Conservation (phyloP, 2,113 vertebrate species). For the Cygnus buccinator region DNA sequence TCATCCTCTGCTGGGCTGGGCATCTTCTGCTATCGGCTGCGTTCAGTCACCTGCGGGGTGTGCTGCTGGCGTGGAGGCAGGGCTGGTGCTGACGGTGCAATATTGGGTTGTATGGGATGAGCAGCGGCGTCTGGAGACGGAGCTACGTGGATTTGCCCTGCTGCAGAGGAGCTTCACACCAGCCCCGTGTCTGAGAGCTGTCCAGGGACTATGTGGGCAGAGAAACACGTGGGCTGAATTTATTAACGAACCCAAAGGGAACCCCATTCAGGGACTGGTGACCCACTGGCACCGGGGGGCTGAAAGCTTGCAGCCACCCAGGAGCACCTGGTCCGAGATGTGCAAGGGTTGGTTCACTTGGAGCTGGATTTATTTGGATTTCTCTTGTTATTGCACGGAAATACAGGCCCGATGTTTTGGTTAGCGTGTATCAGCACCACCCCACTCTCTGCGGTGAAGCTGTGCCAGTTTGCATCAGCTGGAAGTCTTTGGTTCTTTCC, state of each 20-base stretch:
- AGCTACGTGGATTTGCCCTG: background rate
- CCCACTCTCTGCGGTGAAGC: background rate
- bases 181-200: background rate
- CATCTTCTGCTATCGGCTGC: background rate
- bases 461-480: background rate
- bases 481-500: background rate
- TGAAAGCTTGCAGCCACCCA: background rate
- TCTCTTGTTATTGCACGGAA: background rate
- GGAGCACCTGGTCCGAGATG: background rate
- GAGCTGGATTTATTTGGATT: background rate
- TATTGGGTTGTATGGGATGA: rapidly evolving
- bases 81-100: background rate
- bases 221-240: background rate
- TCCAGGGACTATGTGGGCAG: background rate
- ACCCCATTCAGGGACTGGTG: background rate
- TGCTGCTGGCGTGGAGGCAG: background rate
- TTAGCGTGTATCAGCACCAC: background rate
- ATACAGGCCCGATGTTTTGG: background rate
- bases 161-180: background rate
- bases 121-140: background rate
- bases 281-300: background rate
- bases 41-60: background rate
- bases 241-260: background rate
- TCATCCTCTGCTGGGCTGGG: background rate
- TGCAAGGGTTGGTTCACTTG: background rate